Conservation (phyloP, 2,113 vertebrate species). For the Gnathonemus echidnorhynchus region DNA sequence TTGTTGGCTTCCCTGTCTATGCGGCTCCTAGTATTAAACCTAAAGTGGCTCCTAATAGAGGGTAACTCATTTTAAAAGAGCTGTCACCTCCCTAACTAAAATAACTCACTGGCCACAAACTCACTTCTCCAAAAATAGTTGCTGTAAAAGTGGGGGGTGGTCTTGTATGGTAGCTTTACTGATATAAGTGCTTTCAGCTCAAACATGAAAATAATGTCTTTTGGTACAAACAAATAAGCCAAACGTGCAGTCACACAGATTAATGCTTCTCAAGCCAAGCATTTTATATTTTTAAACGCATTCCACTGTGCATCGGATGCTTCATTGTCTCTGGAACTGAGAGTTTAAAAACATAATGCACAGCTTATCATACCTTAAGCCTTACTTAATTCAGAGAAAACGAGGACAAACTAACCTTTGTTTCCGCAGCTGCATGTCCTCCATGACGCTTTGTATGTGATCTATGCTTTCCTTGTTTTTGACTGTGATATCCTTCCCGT, state of each 20-base stretch:
- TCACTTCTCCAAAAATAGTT: background rate
- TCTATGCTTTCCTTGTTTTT: constrained; percentile 91
- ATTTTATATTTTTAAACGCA: background rate
- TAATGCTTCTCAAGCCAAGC: background rate
- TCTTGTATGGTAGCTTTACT: too few relatives aligned
- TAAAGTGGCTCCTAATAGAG: background rate
- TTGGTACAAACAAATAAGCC: background rate
- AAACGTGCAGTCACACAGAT: background rate
- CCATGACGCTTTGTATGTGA: constrained; percentile 92
- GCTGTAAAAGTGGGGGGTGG: background rate
- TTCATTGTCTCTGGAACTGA: background rate
- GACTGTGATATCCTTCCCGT: constrained; percentile 74
- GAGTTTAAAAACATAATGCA: background rate
- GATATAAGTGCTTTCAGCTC: background rate
- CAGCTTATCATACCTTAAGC: background rate
- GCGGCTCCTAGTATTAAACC: background rate
- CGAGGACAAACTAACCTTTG: constrained; percentile 69
- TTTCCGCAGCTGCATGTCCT: constrained; percentile 97
- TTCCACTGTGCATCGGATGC: background rate
- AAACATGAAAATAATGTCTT: background rate
- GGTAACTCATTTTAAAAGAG: background rate
- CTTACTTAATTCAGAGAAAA: background rate
- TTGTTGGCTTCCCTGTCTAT: background rate
- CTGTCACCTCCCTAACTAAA: background rate
- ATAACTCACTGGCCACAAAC: background rate